phyloP scores from a whole-genome alignment of 2,113 vertebrate species.

The Xiphophorus hellerii region DNA sequence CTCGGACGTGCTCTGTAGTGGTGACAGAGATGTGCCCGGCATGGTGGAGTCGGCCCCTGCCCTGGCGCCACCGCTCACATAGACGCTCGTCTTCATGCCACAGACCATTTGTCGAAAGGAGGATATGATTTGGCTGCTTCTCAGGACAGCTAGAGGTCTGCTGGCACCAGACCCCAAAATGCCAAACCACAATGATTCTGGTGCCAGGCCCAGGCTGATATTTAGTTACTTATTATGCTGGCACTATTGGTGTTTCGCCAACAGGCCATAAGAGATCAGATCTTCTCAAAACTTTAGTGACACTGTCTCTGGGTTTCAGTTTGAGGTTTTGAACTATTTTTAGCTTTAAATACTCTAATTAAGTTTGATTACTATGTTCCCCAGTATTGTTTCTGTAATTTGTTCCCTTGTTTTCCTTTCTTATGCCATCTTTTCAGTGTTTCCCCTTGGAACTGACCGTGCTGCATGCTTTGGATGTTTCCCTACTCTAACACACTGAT shows the following conservation, averaged over 20 bases:
- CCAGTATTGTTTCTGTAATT: background rate
- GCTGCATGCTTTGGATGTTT: background rate
- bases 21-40: slow-evolving; percentile 15
- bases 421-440: background rate
- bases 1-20: slow-evolving; percentile 2
- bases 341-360: background rate
- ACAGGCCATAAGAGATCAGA: slow-evolving; percentile 13
- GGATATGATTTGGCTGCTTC: slow-evolving; percentile 48
- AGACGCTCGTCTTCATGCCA: slow-evolving; percentile 37
- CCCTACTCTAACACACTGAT: background rate
- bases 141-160: slow-evolving; percentile 18
- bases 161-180: slow-evolving; percentile 26
- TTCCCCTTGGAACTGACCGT: background rate
- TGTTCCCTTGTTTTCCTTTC: background rate
- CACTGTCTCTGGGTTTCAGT: background rate
- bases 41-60: background rate
- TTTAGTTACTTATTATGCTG: slow-evolving; percentile 34
- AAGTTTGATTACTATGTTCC: background rate
- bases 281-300: slow-evolving; percentile 10
- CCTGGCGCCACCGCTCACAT: slow-evolving; percentile 34
- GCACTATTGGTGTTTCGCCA: slow-evolving; percentile 25
- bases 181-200: slow-evolving; percentile 38
- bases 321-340: background rate
- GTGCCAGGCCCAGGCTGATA: slow-evolving; percentile 12
- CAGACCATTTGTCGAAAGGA: slow-evolving; percentile 45